phyloP scores from a whole-genome alignment of 2,888 invertebrate genomes.

The Hanleya hanleyi region DNA sequence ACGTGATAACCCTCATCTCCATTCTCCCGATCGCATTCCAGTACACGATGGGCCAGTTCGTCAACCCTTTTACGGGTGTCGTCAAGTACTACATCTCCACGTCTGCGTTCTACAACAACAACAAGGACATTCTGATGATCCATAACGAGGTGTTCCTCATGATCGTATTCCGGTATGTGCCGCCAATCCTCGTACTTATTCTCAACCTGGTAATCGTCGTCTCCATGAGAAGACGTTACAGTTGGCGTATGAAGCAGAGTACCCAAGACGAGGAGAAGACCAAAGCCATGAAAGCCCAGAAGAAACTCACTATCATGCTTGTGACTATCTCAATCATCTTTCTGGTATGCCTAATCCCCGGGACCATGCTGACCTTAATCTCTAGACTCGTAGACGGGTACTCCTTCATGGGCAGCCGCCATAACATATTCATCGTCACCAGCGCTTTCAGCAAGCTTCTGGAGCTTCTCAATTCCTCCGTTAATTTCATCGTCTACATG shows the following conservation, averaged over 20 bases:
- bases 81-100: conserved; percentile 32
- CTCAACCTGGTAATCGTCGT: conserved; percentile 34
- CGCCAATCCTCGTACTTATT: conserved; percentile 33
- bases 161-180: conserved; percentile 38
- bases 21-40: conserved; percentile 32
- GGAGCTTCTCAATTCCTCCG: conserved; percentile 41
- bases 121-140: conserved; percentile 28
- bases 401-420: conserved; percentile 37
- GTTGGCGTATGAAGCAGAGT: conserved; percentile 15
- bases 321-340: conserved; percentile 36
- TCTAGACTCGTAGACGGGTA: conserved; percentile 29
- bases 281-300: conserved; percentile 25
- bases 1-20: conserved; percentile 26
- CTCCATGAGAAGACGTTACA: conserved; percentile 13
- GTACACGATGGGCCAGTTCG: conserved; percentile 32
- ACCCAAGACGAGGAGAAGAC: conserved; percentile 14
- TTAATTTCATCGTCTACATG: conserved; percentile 47
- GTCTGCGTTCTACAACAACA: conserved; percentile 35
- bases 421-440: conserved; percentile 40
- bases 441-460: conserved; percentile 41
- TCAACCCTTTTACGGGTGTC: background rate
- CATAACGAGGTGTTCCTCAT: conserved; percentile 41
- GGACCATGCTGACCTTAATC: conserved; percentile 28
- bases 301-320: conserved; percentile 39
- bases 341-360: conserved; percentile 37